Evolutionary conservation across 2,113 vertebrate genomes (phyloP), one percentile per base, ranked within the genome.

Genomic region (Nothoprocta perdicaria): DNA sequence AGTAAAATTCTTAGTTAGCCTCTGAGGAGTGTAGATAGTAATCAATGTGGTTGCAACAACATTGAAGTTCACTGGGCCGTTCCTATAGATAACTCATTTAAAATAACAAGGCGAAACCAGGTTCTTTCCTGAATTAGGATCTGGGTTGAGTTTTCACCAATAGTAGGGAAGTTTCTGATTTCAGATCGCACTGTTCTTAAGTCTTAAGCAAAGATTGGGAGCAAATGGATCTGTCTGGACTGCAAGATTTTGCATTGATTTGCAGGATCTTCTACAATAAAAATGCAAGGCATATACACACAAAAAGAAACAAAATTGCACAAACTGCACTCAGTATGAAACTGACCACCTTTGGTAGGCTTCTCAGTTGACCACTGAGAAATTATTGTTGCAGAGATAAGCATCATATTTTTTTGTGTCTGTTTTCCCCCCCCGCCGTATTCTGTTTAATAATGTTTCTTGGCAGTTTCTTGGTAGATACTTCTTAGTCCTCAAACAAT

Each of bases 391-490:
- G 75, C 85, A 88, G 74, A 92, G 92, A 92, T 94, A 94, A 95
- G 83, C 78, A 91, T 92, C 89, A 80, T 94, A 86, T 83, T 43
- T 95, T 94, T 88, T 81, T 80, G 67, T 79, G 85, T 52, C 89
- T 96, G 93, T 48, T 22, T 10, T 48, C 35, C 35, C 35, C 35
- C 6, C 35, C 35, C 35, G n/a, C 96, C 94, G 93, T 81, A 93
- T 93, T 89, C 93, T 95, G 91, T 92, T 95, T 86, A 96, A 91
- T 72, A 92, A 84, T 74, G 57, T 79, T 95, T 95, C 87, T 95
- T 93, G 95, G 94, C 85, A 96, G 65, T 83, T 96, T 80, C 89
- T 88, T 95, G 81, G 90, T 23, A 86, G 89, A 92, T 90, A 89
- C 61, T 90, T 93, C 95, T 92, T 84, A 94, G 67, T 55, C 45